These are phyloP conservation scores for Lycopodina hypogea DNA, from an alignment of 37 sponge, comb jelly and placozoan species.

Conservation along the genomic window DNA sequence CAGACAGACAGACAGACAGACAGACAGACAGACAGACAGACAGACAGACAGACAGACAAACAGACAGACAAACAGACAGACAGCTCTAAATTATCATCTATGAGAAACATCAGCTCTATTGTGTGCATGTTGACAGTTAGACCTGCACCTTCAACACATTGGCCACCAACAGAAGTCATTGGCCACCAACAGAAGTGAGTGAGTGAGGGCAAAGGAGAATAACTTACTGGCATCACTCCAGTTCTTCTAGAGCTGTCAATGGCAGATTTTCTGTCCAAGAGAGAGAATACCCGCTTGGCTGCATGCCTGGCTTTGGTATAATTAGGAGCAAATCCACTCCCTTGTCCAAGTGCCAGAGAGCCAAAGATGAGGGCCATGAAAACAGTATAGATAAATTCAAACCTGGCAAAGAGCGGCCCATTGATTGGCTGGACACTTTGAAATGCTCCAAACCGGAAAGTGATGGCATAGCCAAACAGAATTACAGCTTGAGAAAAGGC, in stretches of 20 bases:
- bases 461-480: constrained; percentile 48
- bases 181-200: too few relatives aligned
- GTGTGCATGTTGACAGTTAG: too few relatives aligned
- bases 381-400: constrained; percentile 39
- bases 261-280: constrained; percentile 55
- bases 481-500: constrained; percentile 66
- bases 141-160: too few relatives aligned
- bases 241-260: constrained; percentile 67
- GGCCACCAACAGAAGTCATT: too few relatives aligned
- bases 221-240: constrained; percentile 10
- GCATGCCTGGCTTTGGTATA: constrained; percentile 61
- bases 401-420: constrained; percentile 14
- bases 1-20: too few relatives aligned
- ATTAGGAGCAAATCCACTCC: constrained; percentile 53
- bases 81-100: too few relatives aligned
- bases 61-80: too few relatives aligned
- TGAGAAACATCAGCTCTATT: too few relatives aligned
- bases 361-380: constrained; percentile 73
- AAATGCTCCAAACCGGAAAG: constrained; percentile 75
- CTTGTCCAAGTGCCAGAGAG: constrained; percentile 64
- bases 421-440: constrained; percentile 42
- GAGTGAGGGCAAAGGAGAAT: too few relatives aligned
- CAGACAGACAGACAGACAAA: too few relatives aligned
- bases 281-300: constrained; percentile 64
- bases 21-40: too few relatives aligned